Percentiles rank a stretch among this genome's conserved stretches.
Conservation (phyloP, 2,113 vertebrate genomes). For the Sinocyclocheilus anophthalmus region DNA sequence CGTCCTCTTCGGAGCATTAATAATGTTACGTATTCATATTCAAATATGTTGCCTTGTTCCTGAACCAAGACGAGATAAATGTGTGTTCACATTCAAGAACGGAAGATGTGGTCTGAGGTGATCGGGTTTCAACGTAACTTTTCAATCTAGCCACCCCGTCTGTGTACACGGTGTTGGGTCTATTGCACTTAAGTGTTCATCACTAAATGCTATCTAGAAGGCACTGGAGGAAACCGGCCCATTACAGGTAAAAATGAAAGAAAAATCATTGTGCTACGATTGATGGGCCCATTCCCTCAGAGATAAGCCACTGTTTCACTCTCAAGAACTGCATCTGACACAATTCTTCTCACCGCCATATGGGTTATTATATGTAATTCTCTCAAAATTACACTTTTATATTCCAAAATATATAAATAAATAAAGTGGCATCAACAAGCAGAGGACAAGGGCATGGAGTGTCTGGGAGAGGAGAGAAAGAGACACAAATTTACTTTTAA, state of each 20-base stretch:
- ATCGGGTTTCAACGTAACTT: conserved; percentile 54
- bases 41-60: conserved; percentile 6
- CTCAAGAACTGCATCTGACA: conserved; percentile 70
- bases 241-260: conserved; percentile 73
- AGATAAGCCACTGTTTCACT: conserved; percentile 74
- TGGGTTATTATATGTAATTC: conserved; percentile 75
- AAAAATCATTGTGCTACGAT: conserved; percentile 71
- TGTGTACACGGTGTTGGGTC: conserved; percentile 64
- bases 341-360: conserved; percentile 57
- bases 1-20: conserved; percentile 26
- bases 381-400: conserved; percentile 72
- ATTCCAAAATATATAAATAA: conserved; percentile 59
- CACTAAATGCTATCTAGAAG: conserved; percentile 71
- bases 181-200: conserved; percentile 68
- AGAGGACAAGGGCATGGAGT: conserved; percentile 67
- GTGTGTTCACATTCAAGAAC: not conserved
- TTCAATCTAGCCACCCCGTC: conserved; percentile 60
- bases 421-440: conserved; percentile 55
- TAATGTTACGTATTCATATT: conserved; percentile 30
- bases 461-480: conserved; percentile 54
- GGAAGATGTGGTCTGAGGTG: conserved; percentile 27
- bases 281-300: conserved; percentile 72
- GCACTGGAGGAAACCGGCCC: conserved; percentile 70
- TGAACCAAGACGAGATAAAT: not conserved
- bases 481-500: conserved; percentile 62